Base-by-base conservation (phyloP, 2,113 vertebrate genomes). In the Carlito syrichta region DNA sequence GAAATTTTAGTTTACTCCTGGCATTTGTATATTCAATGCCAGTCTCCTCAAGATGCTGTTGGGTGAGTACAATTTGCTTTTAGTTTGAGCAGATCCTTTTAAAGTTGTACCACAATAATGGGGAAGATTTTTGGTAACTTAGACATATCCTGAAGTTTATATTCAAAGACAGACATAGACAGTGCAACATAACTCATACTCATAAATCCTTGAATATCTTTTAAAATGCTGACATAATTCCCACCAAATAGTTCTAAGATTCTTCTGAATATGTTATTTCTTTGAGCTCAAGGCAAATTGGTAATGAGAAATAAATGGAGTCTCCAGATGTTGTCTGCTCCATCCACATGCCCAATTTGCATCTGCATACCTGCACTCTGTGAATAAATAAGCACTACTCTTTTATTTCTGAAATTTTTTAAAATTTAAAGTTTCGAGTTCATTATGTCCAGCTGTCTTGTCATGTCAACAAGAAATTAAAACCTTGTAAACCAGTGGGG, bases 281-380 rank as follows among this genome's bases (percentile, higher is more conserved):
- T 86, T 83, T 96, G 35, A 82, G 69, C 71, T 81, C 60, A 95
- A 93, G 58, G 52, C 30, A 71, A 9, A 88, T 96, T 90, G 60
- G 27, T 76, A 85, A 84, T 93, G 43, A 23, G 56, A 96, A 91
- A 91, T 95, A 94, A 97, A 92, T 40, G 25, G 32, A 91, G 16
- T 81, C 58, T 93, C 71, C 73, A 81, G 32, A 82, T 97, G 76
- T 88, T n/a, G 52, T 84, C 71, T 76, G n/a, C 9, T 93, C 11
- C 20, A 81, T 90, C 14, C 45, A 38, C 30, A 68, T 58, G 62
- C 84, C 56, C 43, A 90, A 17, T 93, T 94, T 93, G 14, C 30
- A 84, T 97, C 40, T 74, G 19, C 52, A 87, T 88, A 83, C 56
- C 40, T 88, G 30, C 6, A 54, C 22, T 83, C 16, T 82, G 38